Base-by-base conservation (phyloP, 2,888 invertebrate species). In the Hypselothyrea guttata region DNA sequence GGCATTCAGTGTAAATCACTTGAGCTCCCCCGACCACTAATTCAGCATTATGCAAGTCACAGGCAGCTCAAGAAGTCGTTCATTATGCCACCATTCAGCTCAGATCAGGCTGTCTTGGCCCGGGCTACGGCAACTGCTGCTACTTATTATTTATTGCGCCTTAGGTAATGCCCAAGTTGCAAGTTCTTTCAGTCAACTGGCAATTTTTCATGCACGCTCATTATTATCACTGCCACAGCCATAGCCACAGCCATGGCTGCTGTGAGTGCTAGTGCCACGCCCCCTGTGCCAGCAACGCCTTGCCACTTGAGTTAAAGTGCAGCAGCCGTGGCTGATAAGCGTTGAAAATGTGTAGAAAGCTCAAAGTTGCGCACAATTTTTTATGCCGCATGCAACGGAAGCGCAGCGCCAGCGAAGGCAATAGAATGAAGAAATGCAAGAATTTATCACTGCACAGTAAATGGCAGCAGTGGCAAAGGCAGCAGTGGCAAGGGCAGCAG, bases 141-240 rank as follows among this genome's bases (percentile, higher is more conserved):
- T 77, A 64, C 79, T 82, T 84, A 84, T 84, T 79, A 79, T 79
- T 79, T 79, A 79, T 79, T 84, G 75, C 69, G 84, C 84, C 83
- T 84, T 78, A 82, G 84, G 75, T 82, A 83, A 75, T 79, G 78
- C 64, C 66, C 72, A 67, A 72, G 72, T 67, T 69, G 48, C 65
- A 61, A 64, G 70, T 61, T 60, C 65, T 70, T 77, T 83, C 66
- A 78, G 70, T 84, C 75, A 75, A 72, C 67, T 74, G 67, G 76
- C 84, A 70, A 85, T 79, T 79, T 85, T 85, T 83, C 85, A 79
- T 85, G 85, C 81, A 83, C 84, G 79, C 72, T 83, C 76, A 83
- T 83, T 79, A 85, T 75, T 85, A 79, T 85, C 79, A 79, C 66
- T 74, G 78, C 54, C 37, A 55, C 37, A 34, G 11, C 31, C 34